These are phyloP conservation scores for Phaethornis superciliosus DNA, from an alignment of 2,113 vertebrate species.

Conservation along the genomic window DNA sequence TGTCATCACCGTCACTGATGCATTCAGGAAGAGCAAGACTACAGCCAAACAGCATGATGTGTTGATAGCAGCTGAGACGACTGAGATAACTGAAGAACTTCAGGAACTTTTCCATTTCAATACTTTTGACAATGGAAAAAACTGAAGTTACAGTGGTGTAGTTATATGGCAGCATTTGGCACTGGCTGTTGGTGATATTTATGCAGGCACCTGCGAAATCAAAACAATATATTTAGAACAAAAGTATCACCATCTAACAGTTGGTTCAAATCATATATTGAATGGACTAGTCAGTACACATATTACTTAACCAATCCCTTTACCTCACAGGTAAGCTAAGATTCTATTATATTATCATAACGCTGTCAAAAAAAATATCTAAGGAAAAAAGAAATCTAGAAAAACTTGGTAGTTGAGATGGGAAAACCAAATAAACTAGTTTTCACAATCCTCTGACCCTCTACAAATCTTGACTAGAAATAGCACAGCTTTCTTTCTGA, in stretches of 20 bases:
- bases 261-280: background rate
- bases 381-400: background rate
- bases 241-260: background rate
- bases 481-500: background rate
- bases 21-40: conserved; percentile 92
- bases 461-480: background rate
- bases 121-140: conserved; percentile 82
- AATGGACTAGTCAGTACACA: background rate
- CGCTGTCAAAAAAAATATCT: background rate
- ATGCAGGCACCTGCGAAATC: conserved; percentile 82
- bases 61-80: conserved; percentile 91
- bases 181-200: conserved; percentile 85
- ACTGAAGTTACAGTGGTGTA: conserved; percentile 80
- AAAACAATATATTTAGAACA: conserved; percentile 56
- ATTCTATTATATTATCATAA: background rate
- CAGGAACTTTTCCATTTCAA: conserved; percentile 92
- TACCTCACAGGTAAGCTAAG: background rate
- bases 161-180: conserved; percentile 92
- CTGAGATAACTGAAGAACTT: conserved; percentile 95
- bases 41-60: conserved; percentile 98
- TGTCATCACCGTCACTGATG: conserved; percentile 74
- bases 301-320: background rate
- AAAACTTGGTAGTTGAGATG: background rate
- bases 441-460: background rate
- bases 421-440: background rate